These are phyloP conservation scores for Pterocles burchelli DNA, from an alignment of 2,113 vertebrate species.

Conservation along the genomic window DNA sequence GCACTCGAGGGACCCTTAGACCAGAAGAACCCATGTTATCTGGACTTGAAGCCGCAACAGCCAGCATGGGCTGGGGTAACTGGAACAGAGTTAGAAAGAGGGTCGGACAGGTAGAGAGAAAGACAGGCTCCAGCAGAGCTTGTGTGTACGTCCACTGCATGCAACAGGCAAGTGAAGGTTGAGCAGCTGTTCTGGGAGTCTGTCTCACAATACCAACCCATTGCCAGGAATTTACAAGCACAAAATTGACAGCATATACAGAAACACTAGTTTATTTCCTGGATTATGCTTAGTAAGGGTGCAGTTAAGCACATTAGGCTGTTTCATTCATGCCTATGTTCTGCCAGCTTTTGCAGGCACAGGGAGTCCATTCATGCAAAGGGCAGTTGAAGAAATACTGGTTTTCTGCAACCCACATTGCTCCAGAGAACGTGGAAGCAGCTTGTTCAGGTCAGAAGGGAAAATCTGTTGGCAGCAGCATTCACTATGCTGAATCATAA, in stretches of 20 bases:
- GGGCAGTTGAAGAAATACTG: not conserved
- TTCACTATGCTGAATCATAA: not conserved
- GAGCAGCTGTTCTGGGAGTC: not conserved
- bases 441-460: not conserved
- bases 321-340: not conserved
- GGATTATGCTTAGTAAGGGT: not conserved
- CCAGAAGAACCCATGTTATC: not conserved
- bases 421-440: not conserved
- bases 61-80: no score
- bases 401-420: not conserved
- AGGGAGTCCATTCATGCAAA: not conserved
- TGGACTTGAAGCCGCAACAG: not conserved
- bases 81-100: not conserved
- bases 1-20: accelerated
- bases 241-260: not conserved
- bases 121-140: not conserved
- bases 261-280: not conserved
- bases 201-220: accelerated
- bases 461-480: not conserved
- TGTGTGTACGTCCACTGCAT: accelerated
- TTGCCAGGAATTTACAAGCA: not conserved
- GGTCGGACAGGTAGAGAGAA: not conserved
- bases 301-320: not conserved
- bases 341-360: not conserved
- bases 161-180: not conserved